These are phyloP conservation scores for Nasonia vitripennis DNA, from an alignment of 1,140 invertebrate genomes.

Conservation along the genomic window DNA sequence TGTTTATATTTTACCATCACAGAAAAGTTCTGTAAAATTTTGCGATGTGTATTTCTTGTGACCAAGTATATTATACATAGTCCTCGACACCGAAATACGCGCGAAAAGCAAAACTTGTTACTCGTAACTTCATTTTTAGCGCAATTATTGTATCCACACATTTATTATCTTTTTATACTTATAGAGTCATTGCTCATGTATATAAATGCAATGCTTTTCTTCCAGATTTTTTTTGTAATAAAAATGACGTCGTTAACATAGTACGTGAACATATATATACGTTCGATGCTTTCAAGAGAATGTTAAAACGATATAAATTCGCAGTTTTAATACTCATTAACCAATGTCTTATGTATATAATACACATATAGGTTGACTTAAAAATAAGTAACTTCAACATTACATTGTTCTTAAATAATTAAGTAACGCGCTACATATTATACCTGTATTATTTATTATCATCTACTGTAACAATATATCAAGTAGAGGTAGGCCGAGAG, in stretches of 20 bases:
- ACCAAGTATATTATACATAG: background rate
- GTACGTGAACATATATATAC: too few species aligned
- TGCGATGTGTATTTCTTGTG: background rate
- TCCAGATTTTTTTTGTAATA: too few species aligned
- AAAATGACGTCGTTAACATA: too few species aligned
- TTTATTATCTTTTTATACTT: background rate
- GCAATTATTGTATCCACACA: background rate
- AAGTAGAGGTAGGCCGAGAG: slow-evolving; percentile 58
- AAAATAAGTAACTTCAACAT: background rate
- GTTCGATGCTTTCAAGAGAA: too few species aligned
- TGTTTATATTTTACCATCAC: background rate
- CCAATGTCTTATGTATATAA: too few species aligned
- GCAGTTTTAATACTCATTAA: too few species aligned
- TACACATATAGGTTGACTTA: too few species aligned
- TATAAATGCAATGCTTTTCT: too few species aligned
- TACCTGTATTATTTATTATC: slow-evolving; percentile 46
- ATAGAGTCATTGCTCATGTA: too few species aligned
- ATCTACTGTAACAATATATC: slow-evolving; percentile 47
- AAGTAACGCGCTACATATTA: background rate
- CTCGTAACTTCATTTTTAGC: background rate
- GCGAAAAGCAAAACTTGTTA: background rate
- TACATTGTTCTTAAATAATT: slow-evolving; percentile 12
- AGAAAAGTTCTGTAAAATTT: background rate
- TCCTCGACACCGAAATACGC: background rate
- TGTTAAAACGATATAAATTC: too few species aligned